Evolutionary conservation across 2,888 invertebrate species (phyloP).

Genomic region (Clepsis dumicolana): DNA sequence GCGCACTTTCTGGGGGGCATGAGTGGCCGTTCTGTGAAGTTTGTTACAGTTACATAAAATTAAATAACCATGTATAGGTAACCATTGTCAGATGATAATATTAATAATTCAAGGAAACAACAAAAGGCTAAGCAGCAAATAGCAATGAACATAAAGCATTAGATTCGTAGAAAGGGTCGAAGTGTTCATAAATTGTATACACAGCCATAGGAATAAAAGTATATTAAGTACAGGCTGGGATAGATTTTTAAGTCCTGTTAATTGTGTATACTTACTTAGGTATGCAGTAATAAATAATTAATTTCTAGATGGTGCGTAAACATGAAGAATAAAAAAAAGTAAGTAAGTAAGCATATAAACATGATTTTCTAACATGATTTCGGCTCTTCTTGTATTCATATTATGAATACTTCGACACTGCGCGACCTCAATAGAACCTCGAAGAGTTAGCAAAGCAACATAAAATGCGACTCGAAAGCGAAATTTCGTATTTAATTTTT

Average conservation of each 20-base stretch:
- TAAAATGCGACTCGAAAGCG: not conserved
- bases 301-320: too few species aligned
- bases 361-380: not conserved
- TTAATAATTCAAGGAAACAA: not conserved
- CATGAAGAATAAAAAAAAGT: too few species aligned
- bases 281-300: not conserved
- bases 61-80: not conserved
- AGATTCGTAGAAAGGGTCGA: not conserved
- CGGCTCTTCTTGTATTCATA: not conserved
- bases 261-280: not conserved
- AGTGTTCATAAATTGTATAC: not conserved
- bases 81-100: not conserved
- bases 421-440: not conserved
- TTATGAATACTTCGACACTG: slow-evolving; percentile 1
- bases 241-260: not conserved
- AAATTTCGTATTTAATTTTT: not conserved
- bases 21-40: too few species aligned
- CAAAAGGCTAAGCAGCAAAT: not conserved
- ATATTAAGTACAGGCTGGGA: not conserved
- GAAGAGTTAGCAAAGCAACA: not conserved
- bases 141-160: not conserved
- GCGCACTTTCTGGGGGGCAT: too few species aligned
- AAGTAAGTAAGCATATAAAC: not conserved
- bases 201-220: not conserved
- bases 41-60: too few species aligned